phyloP scores from a whole-genome alignment of 2,113 vertebrate species.

The Scomber japonicus region DNA sequence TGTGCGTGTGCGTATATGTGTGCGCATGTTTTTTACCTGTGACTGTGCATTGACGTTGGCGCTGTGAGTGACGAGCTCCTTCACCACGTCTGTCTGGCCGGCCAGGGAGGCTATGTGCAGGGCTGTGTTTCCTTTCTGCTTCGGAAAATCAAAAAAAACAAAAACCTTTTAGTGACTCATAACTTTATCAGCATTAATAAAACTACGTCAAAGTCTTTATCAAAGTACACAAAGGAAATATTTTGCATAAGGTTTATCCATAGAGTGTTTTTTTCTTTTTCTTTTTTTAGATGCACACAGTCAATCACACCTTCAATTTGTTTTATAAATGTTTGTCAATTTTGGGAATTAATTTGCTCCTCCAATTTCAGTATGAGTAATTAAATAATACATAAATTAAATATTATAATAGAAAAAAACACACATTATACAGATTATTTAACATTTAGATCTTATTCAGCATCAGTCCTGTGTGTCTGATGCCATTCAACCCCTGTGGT shows the following conservation, averaged over 20 bases:
- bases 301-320: too few species aligned
- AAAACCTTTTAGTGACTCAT: background rate
- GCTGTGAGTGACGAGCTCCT: slow-evolving; percentile 91
- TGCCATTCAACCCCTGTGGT: too few species aligned
- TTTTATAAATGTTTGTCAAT: too few species aligned
- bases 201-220: background rate
- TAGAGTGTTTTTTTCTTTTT: too few species aligned
- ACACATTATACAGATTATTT: too few species aligned
- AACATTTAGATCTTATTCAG: too few species aligned
- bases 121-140: slow-evolving; percentile 98
- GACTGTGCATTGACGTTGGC: slow-evolving; percentile 97
- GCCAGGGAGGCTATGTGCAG: slow-evolving; percentile 97
- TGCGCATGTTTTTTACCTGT: slow-evolving; percentile 90
- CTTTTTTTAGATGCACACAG: too few species aligned
- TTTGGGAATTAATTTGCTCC: too few species aligned
- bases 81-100: slow-evolving; percentile 95
- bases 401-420: too few species aligned
- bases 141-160: background rate
- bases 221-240: background rate
- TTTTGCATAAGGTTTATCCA: background rate
- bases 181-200: background rate
- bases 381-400: too few species aligned
- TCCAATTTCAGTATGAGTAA: too few species aligned
- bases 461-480: too few species aligned
- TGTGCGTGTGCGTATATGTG: slow-evolving; percentile 4